These are phyloP conservation scores for Sminthopsis crassicaudata DNA, from an alignment of 2,113 vertebrate genomes.

Conservation along the genomic window DNA sequence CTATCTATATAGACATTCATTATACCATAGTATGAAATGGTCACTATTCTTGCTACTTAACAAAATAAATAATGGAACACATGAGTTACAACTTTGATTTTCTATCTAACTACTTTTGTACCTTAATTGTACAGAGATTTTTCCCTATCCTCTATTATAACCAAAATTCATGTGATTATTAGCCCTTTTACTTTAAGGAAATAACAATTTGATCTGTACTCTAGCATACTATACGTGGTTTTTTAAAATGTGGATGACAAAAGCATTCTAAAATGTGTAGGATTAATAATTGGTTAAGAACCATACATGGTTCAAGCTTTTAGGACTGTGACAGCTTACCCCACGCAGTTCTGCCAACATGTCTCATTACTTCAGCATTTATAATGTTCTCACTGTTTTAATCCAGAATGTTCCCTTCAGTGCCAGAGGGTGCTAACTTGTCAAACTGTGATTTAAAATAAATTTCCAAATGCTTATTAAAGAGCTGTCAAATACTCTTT, in stretches of 20 bases:
- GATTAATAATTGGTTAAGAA: constrained; percentile 3
- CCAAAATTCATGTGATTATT: not conserved
- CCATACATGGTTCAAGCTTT: not conserved
- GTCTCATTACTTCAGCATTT: constrained; percentile 3
- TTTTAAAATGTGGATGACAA: not conserved
- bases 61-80: not conserved
- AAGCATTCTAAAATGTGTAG: not conserved
- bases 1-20: not conserved
- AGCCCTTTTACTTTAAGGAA: not conserved
- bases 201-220: not conserved
- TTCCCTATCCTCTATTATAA: not conserved
- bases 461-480: not conserved
- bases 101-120: not conserved
- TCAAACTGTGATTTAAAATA: constrained; percentile 2
- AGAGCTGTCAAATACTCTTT: not conserved
- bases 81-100: not conserved
- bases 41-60: not conserved
- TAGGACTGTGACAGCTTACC: not conserved
- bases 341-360: not conserved
- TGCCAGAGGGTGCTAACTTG: constrained; percentile 4
- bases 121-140: not conserved
- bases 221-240: not conserved
- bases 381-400: not conserved
- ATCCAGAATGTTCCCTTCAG: not conserved
- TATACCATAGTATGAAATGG: not conserved